Conservation (phyloP, 2,797 vertebrate genomes). For the Cynopterus sphinx region DNA sequence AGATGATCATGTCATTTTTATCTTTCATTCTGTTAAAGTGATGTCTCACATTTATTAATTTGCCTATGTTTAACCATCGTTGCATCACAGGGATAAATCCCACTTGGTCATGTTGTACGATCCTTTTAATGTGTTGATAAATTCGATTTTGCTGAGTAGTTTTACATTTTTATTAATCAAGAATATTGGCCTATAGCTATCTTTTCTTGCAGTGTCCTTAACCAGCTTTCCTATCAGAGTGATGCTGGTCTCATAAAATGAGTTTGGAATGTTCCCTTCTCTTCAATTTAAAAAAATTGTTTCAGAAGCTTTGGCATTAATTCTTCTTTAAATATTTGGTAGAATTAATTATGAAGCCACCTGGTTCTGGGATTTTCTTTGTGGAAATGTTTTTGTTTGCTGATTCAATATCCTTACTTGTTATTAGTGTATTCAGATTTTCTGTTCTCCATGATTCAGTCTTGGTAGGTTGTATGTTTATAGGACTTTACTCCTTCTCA, state of each 20-base stretch:
- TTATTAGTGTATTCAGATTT: background rate
- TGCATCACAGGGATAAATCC: background rate
- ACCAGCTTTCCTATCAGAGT: background rate
- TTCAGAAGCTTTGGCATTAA: background rate
- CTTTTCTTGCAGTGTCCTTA: background rate
- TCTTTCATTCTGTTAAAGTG: background rate
- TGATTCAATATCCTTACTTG: background rate
- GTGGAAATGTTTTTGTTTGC: background rate
- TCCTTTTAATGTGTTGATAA: background rate
- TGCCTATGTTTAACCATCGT: background rate
- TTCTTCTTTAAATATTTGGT: constrained; percentile 4
- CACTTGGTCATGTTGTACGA: background rate
- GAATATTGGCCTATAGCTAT: background rate
- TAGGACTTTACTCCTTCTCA: background rate
- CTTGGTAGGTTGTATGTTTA: background rate
- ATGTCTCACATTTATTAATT: background rate
- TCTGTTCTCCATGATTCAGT: background rate
- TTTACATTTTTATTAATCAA: background rate
- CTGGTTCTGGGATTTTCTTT: background rate
- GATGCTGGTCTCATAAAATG: background rate
- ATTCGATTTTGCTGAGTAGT: background rate
- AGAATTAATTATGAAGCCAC: background rate
- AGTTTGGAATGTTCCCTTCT: background rate
- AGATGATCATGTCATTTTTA: background rate
- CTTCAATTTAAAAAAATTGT: background rate